Evolutionary conservation across 2,888 invertebrate genomes (phyloP).

Genomic region (Cacoxenus indagator): DNA sequence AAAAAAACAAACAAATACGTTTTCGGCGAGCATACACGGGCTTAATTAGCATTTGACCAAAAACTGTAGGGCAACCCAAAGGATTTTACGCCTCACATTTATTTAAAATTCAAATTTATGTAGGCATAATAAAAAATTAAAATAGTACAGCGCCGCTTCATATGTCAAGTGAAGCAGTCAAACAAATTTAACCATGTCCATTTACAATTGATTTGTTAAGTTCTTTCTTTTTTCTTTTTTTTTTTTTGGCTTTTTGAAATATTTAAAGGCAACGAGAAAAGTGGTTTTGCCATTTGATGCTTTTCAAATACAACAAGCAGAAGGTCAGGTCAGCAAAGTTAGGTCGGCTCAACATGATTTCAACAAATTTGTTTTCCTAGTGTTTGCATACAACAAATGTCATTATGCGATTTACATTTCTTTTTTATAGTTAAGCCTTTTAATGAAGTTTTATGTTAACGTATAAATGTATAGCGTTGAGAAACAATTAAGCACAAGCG

Average conservation of each 20-base stretch:
- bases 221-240: conserved; percentile 13
- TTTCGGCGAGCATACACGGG: conserved; percentile 37
- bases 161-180: conserved; percentile 60
- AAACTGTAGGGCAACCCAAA: neutral
- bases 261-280: conserved; percentile 12
- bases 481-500: neutral
- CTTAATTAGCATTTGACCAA: conserved; percentile 59
- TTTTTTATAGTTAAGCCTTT: neutral
- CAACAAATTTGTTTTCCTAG: neutral
- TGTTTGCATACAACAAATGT: conserved; percentile 14
- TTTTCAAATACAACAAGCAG: neutral
- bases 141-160: no score
- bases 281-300: neutral
- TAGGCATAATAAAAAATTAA: no score
- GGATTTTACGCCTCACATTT: conserved; percentile 34
- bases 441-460: conserved; percentile 9
- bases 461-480: neutral
- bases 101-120: neutral
- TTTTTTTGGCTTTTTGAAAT: neutral
- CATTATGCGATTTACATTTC: neutral
- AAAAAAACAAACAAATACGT: neutral
- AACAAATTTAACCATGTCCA: conserved; percentile 43
- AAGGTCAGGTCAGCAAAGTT: neutral
- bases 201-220: conserved; percentile 50
- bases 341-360: neutral